Evolutionary conservation across 2,113 vertebrate genomes (phyloP).

Genomic region (Catharus minimus): DNA sequence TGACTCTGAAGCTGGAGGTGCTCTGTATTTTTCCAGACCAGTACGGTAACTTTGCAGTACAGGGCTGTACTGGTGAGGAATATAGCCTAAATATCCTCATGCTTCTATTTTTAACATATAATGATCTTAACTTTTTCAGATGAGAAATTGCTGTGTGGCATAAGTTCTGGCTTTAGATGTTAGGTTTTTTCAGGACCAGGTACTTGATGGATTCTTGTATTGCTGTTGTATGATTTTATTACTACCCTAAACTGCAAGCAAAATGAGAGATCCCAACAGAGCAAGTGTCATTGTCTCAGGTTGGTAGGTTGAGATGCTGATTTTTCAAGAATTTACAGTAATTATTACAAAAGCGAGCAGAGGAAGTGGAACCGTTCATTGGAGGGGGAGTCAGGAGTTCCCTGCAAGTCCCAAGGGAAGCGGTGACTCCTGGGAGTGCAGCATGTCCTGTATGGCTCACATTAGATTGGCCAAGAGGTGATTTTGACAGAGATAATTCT

Average conservation of each 20-base stretch:
- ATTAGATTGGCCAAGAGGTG: not conserved
- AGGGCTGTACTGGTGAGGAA: not conserved
- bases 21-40: not conserved
- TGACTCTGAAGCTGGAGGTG: not conserved
- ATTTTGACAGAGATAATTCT: not conserved
- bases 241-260: not conserved
- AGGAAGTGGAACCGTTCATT: not conserved
- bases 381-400: not conserved
- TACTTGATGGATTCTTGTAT: not conserved
- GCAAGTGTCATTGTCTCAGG: not conserved
- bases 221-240: not conserved
- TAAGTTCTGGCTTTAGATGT: not conserved
- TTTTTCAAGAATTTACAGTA: not conserved
- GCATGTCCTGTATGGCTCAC: fast-evolving
- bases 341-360: not conserved
- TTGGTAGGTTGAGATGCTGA: not conserved
- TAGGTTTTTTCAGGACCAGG: not conserved
- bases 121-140: not conserved
- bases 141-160: not conserved
- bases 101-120: not conserved
- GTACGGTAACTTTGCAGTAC: not conserved
- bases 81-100: not conserved
- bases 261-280: not conserved
- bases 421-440: fast-evolving
- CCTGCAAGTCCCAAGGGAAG: not conserved